phyloP scores from a whole-genome alignment of 1,140 invertebrate genomes.

The Cotesia chilonis region DNA sequence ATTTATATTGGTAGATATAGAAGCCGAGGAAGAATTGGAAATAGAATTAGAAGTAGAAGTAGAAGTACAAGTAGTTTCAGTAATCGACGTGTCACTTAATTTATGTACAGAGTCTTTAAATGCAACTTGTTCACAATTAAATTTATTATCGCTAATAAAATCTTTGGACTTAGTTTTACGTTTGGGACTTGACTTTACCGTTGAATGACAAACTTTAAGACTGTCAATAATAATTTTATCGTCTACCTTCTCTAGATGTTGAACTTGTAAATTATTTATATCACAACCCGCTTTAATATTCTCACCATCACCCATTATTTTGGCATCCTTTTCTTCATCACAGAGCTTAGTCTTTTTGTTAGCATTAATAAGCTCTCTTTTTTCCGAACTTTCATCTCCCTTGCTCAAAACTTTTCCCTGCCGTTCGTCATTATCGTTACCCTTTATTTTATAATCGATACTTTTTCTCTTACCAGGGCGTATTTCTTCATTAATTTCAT shows the following conservation, averaged over 20 bases:
- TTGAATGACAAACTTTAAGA: too few species aligned
- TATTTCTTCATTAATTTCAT: constrained; percentile 27
- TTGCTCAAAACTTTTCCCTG: neutral
- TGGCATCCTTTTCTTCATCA: neutral
- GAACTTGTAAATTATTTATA: constrained; percentile 1
- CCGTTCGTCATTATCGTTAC: neutral
- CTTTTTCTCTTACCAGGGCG: constrained; percentile 44
- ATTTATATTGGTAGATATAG: too few species aligned
- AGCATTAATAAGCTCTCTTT: constrained; percentile 17
- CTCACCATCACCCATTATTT: neutral
- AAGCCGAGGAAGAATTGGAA: neutral
- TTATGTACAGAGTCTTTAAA: too few species aligned
- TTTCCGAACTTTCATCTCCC: constrained; percentile 16
- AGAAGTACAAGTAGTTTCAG: too few species aligned
- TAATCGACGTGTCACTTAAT: too few species aligned
- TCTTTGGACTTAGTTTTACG: too few species aligned
- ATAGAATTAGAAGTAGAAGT: neutral
- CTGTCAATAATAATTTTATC: too few species aligned
- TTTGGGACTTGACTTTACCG: too few species aligned
- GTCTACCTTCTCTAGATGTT: too few species aligned
- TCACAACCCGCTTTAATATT: constrained; percentile 7
- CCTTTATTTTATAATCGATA: constrained; percentile 27
- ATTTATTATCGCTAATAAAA: neutral
- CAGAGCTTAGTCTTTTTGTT: constrained; percentile 17
- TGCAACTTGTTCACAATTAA: neutral